Conservation (phyloP, 2,113 vertebrate species). For the Mystacornis crossleyi region DNA sequence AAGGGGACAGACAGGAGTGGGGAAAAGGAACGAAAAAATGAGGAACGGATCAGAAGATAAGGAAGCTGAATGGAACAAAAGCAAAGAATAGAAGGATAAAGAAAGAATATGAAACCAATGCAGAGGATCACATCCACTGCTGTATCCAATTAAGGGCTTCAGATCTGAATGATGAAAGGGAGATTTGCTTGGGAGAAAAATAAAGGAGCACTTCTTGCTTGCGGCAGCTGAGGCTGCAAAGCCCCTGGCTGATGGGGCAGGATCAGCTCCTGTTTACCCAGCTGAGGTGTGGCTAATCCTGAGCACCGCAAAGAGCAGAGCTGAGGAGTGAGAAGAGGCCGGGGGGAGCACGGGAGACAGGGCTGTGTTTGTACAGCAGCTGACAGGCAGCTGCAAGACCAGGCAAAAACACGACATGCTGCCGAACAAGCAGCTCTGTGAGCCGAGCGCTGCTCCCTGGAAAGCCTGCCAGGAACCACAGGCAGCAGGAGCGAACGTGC, state of each 20-base stretch:
- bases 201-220: neutral
- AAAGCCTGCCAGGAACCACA: neutral
- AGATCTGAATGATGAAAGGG: neutral
- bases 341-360: neutral
- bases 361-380: slow-evolving; percentile 13
- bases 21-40: neutral
- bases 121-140: neutral
- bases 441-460: neutral
- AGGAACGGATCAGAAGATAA: neutral
- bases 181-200: neutral
- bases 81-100: neutral
- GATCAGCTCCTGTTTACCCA: slow-evolving; percentile 44
- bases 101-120: neutral
- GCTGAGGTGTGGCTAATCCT: slow-evolving; percentile 36
- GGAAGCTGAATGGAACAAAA: neutral
- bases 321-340: neutral
- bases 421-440: slow-evolving; percentile 12
- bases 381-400: slow-evolving; percentile 62
- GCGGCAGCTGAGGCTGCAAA: neutral
- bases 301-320: neutral
- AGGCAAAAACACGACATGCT: neutral
- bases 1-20: neutral
- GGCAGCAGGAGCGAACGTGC: neutral
- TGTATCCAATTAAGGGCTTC: neutral
- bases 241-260: neutral